Base-by-base conservation (phyloP, 2,797 vertebrate species). In the Cossypha niveicapilla region DNA sequence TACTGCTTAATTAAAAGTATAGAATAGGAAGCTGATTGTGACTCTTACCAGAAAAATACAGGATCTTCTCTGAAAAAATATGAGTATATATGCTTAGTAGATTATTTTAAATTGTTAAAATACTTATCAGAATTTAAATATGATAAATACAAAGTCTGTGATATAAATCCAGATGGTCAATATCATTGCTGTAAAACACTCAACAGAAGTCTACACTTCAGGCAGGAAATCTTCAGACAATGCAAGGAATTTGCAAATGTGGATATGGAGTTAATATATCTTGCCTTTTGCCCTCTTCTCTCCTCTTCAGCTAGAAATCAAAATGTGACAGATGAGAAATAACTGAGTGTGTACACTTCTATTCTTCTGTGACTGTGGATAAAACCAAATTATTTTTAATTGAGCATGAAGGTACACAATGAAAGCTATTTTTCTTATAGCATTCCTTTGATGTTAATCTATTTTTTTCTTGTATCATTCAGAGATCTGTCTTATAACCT, bases 401-500 rank as follows among this genome's bases (percentile, higher is more conserved):
- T 56, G 45, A 82, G 18, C 3, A 0, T 85, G 60, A 92, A 77
- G 6, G 48, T 51, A 87, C 54, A 71, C 27, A 76, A 63, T 50
- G 65, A 48, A 92, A 93, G 68, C 41, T 65, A 14, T 58, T 81
- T 96, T 96, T 80, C 70, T 94, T 78, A 74, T 35, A 54, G 76
- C 6, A 2, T 86, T 90, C 93, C 88, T 79, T 53, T 85, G 47
- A 72, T 71, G n/a, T 84, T 96, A 76, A 88, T 68, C 34, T 91
- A 27, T 80, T 85, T 34, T n/a, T 86, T 73, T 66, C 77, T 96
- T 93, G 24, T 97, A 37, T 96, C 85, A 98, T 97, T 92, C 97
- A 99, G 99, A 45, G 99, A 99, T 96, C 97, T 99, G 53, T 99
- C 99, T 45, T 99, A 98, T 87, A 99, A 99, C 96, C 97, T 97